Percentiles rank a stretch among this genome's conserved stretches.
phyloP scores from a whole-genome alignment of 2,797 vertebrate species.

The Buceros bicornis region DNA sequence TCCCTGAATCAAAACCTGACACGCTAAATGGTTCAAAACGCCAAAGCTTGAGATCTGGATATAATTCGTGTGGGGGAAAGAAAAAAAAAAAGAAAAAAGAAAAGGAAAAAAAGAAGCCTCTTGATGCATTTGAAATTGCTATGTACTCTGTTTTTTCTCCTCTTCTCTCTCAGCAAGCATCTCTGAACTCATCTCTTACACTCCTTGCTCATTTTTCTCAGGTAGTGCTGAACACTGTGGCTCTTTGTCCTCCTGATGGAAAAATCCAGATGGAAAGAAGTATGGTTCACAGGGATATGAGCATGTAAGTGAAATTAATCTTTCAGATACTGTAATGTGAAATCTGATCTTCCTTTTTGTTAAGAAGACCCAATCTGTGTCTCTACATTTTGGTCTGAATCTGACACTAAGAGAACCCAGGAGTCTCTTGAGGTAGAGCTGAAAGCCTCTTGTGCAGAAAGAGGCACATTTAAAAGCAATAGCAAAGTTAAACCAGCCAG shows the following conservation, averaged over 20 bases:
- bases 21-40: background rate
- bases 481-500: conserved; percentile 73
- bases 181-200: background rate
- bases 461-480: conserved; percentile 68
- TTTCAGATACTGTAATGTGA: conserved; percentile 57
- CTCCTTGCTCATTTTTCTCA: conserved; percentile 15
- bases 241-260: conserved; percentile 47
- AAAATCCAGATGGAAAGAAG: conserved; percentile 53
- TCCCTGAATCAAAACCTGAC: background rate
- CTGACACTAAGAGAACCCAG: background rate
- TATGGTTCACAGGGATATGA: conserved; percentile 41
- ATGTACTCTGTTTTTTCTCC: background rate
- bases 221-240: conserved; percentile 8
- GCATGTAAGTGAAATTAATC: conserved; percentile 46
- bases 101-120: background rate
- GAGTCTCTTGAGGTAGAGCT: conserved; percentile 56
- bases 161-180: conserved; percentile 19
- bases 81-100: background rate
- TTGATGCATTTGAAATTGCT: background rate
- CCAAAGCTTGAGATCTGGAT: background rate
- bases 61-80: background rate
- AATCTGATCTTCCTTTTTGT: conserved; percentile 49
- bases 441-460: conserved; percentile 51
- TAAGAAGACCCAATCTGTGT: conserved; percentile 37
- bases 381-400: conserved; percentile 39